phyloP scores from a whole-genome alignment of 2,113 vertebrate genomes.

The Seriola aureovittata region DNA sequence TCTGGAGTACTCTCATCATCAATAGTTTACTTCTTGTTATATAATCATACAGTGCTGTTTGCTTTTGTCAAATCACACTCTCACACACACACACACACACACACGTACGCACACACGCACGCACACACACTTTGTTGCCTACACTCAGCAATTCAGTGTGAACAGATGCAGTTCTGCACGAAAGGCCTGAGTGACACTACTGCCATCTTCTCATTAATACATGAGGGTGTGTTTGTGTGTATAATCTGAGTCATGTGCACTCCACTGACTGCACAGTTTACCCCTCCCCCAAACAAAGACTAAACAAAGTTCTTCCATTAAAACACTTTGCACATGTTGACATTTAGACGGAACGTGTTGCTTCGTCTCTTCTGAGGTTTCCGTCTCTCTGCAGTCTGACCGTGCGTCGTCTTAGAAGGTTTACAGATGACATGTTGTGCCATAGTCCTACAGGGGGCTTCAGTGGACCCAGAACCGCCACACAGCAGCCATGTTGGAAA shows the following conservation, averaged over 20 bases:
- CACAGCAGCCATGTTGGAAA: not conserved
- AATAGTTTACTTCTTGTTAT: constrained; percentile 56
- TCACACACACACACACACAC: not conserved
- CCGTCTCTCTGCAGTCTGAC: not conserved
- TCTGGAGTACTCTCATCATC: constrained; percentile 33
- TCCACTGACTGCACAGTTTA: not conserved
- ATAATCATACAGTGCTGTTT: constrained; percentile 27
- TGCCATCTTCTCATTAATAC: constrained; percentile 49
- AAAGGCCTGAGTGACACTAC: constrained; percentile 34
- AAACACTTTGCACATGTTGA: constrained; percentile 30
- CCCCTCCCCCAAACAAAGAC: constrained; percentile 7
- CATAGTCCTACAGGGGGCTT: not conserved
- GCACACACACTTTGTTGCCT: not conserved
- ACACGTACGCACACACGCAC: not conserved
- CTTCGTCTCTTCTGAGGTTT: constrained; percentile 1
- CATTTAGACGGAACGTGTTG: constrained; percentile 28
- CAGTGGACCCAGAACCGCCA: not conserved
- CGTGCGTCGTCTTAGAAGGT: not conserved
- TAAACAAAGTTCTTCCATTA: constrained; percentile 52
- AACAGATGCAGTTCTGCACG: constrained; percentile 24
- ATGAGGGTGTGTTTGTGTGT: constrained; percentile 43
- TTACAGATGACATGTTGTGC: constrained; percentile 14
- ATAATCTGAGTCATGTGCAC: constrained; percentile 23
- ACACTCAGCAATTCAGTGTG: constrained; percentile 20
- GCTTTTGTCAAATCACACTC: constrained; percentile 6